These are phyloP conservation scores for Albula goreensis DNA, from an alignment of 2,113 vertebrate species.

Conservation along the genomic window DNA sequence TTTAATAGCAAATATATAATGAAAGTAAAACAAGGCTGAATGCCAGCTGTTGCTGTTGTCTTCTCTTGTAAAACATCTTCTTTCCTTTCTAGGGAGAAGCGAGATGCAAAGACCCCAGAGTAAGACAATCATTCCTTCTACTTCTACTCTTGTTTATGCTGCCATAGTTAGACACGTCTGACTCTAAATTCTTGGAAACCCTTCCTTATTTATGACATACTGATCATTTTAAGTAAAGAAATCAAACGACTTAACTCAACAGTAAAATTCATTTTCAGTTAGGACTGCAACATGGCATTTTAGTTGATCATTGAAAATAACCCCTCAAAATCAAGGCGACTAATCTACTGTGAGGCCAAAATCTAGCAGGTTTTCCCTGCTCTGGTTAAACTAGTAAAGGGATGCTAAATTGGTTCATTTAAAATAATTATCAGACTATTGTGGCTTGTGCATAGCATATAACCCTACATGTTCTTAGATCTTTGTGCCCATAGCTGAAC, in stretches of 20 bases:
- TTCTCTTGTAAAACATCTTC: background rate
- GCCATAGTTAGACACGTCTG: no score
- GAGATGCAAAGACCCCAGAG: slow-evolving; percentile 77
- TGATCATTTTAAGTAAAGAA: no score
- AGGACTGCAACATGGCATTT: background rate
- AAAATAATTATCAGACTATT: background rate
- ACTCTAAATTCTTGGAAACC: no score
- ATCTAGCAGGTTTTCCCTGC: background rate
- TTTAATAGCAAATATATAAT: background rate
- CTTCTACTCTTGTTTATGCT: background rate
- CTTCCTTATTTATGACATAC: no score
- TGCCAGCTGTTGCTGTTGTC: background rate
- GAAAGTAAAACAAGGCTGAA: background rate
- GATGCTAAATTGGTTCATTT: background rate
- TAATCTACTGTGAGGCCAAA: background rate
- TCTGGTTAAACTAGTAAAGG: background rate
- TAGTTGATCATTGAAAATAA: no score
- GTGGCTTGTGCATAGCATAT: background rate
- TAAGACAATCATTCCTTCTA: slow-evolving; percentile 58
- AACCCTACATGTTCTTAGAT: no score
- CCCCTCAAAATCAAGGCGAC: no score
- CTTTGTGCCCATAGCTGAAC: no score
- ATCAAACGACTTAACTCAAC: background rate
- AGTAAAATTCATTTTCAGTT: background rate
- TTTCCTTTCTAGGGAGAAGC: slow-evolving; percentile 65